phyloP scores from a whole-genome alignment of 2,888 invertebrate species.

The Endotricha flammealis region DNA sequence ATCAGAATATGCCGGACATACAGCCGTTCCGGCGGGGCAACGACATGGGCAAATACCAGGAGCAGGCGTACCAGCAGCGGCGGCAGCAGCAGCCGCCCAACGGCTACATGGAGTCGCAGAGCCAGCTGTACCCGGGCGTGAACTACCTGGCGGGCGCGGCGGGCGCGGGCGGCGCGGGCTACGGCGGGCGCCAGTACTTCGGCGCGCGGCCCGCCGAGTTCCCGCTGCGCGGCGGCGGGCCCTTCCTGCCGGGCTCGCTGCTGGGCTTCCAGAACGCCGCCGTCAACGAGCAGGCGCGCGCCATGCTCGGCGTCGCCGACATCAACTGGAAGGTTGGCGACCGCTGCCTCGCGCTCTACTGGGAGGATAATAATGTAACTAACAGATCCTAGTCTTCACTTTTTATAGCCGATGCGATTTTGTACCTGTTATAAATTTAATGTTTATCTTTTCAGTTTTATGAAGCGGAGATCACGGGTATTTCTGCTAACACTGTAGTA shows the following conservation, averaged over 20 bases:
- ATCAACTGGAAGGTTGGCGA: constrained; percentile 88
- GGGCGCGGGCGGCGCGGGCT: constrained; percentile 12
- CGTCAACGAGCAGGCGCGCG: constrained; percentile 72
- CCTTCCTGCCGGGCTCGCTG: constrained; percentile 61
- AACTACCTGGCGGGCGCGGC: constrained; percentile 35
- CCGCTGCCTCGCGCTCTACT: constrained; percentile 92
- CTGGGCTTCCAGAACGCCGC: constrained; percentile 73
- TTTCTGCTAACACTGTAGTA: constrained; percentile 89
- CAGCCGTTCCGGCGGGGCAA: constrained; percentile 43
- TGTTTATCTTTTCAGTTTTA: constrained; percentile 80
- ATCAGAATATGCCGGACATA: constrained; percentile 43
- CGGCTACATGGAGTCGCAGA: constrained; percentile 54
- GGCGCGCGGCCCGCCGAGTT: constrained; percentile 43
- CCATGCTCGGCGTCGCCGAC: constrained; percentile 73
- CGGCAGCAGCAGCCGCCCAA: constrained; percentile 45
- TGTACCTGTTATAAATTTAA: not conserved
- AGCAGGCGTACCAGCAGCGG: constrained; percentile 43
- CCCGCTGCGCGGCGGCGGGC: constrained; percentile 44
- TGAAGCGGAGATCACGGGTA: constrained; percentile 88
- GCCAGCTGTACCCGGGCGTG: constrained; percentile 42
- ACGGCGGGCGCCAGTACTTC: constrained; percentile 19
- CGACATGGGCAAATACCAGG: constrained; percentile 50
- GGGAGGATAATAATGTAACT: constrained; percentile 92
- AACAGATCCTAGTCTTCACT: not conserved
- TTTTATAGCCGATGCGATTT: not conserved